phyloP scores from a whole-genome alignment of 2,113 vertebrate species.

The Andinoacara biseriatus region DNA sequence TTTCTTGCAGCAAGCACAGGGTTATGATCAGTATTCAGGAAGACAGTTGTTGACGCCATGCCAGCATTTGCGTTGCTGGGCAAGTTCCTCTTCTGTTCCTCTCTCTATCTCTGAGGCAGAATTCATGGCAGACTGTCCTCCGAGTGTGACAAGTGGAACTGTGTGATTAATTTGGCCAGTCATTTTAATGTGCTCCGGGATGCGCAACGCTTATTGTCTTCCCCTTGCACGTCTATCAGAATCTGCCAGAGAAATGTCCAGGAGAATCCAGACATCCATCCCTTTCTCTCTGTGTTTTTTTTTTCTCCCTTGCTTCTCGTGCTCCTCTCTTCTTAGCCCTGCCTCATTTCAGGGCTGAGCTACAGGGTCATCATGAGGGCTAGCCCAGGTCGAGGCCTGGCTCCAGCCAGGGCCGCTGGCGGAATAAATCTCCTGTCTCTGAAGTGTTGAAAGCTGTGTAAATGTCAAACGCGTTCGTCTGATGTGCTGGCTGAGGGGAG shows the following conservation, averaged over 20 bases:
- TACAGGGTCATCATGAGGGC: constrained; percentile 60
- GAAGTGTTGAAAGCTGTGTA: constrained; percentile 79
- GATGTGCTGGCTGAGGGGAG: constrained; percentile 59
- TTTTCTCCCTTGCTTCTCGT: background rate
- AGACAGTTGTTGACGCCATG: constrained; percentile 56
- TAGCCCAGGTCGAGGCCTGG: constrained; percentile 60
- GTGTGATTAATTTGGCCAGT: constrained; percentile 80
- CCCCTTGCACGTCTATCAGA: constrained; percentile 68
- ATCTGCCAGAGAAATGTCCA: constrained; percentile 65
- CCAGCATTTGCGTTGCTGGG: constrained; percentile 61
- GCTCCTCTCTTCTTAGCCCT: constrained; percentile 8
- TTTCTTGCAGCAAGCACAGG: constrained; percentile 47
- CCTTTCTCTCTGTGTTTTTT: background rate
- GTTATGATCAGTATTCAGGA: constrained; percentile 72
- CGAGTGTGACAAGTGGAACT: constrained; percentile 78
- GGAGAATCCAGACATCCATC: constrained; percentile 52
- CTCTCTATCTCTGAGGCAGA: constrained; percentile 64
- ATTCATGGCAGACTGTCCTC: constrained; percentile 71
- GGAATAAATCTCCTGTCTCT: constrained; percentile 71
- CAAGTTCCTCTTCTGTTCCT: constrained; percentile 60
- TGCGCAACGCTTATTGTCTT: constrained; percentile 73
- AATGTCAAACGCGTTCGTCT: constrained; percentile 77
- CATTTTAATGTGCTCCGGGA: constrained; percentile 78
- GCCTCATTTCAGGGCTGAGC: constrained; percentile 66
- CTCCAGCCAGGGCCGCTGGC: constrained; percentile 58